phyloP scores from a whole-genome alignment of 2,113 vertebrate genomes.

The Halcyon malimbica region DNA sequence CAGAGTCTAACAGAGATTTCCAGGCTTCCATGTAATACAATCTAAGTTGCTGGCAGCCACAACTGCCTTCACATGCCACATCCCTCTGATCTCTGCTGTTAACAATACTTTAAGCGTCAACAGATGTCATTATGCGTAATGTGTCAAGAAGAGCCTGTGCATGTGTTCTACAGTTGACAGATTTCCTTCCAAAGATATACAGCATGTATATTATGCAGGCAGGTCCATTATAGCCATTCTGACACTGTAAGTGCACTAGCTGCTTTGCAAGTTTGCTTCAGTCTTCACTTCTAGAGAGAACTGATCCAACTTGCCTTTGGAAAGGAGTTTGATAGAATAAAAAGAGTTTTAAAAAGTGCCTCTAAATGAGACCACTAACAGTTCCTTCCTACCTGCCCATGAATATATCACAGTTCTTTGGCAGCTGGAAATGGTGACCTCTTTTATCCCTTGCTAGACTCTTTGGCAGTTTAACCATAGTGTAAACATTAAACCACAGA shows the following conservation, averaged over 20 bases:
- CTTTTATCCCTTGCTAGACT: not conserved
- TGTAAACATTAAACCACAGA: not conserved
- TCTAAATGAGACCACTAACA: not conserved
- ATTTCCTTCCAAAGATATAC: not conserved
- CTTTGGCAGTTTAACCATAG: accelerated
- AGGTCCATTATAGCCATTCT: not conserved
- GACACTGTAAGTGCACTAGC: not conserved
- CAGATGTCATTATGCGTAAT: not conserved
- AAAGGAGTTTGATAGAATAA: not conserved
- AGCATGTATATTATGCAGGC: not conserved
- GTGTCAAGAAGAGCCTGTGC: not conserved
- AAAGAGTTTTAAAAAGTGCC: no score
- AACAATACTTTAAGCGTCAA: slow-evolving; percentile 43
- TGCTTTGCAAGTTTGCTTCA: not conserved
- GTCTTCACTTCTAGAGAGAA: not conserved
- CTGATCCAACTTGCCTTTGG: not conserved
- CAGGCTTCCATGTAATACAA: not conserved
- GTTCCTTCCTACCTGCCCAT: not conserved
- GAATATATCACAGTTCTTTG: not conserved
- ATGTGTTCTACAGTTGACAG: not conserved
- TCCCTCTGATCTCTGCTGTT: slow-evolving; percentile 14
- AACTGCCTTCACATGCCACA: not conserved
- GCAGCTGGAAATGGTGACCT: not conserved
- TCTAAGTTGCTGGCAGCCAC: not conserved
- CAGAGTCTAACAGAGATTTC: not conserved